Evolutionary conservation across 2,113 vertebrate species (phyloP), one percentile per base, ranked within the genome.

Genomic region (Chaetodon trifascialis): DNA sequence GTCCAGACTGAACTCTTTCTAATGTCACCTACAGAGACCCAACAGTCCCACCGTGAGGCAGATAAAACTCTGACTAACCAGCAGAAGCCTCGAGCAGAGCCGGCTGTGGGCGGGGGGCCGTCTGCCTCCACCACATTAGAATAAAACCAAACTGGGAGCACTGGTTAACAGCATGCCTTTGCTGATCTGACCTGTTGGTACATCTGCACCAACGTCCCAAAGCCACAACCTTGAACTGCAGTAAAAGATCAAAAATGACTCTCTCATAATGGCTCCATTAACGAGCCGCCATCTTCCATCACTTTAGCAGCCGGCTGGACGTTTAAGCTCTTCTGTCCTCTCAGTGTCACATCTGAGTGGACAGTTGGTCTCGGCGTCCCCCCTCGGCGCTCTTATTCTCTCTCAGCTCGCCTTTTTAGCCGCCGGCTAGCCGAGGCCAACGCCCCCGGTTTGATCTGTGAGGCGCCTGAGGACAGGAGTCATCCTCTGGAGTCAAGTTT

Each of bases 401-500:
- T 34, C 84, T 68, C 49, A 49, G 79, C 63, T 75, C 56, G 1
- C 7, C 64, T 72, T 86, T 85, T 63, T 40, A 67, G 74, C 84
- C 46, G 1, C 30, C 10, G 68, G 80, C 81, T 52, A 59, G 78
- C 60, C 55, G 30, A 69, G 81, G 44, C 73, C n/a, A 1, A 68
- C 81, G 25, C 73, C 82, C 2, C 42, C 10, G 56, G 63, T 73
- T 62, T 11, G 49, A 42, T 70, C n/a, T 23, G 34, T 76, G 65
- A 66, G 62, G 44, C 38, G 56, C 73, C 70, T 42, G 68, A 84
- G 63, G 86, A 79, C n/a, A 76, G 14, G n/a, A 70, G 23, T 44
- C 64, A 30, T 60, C 70, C 71, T 82, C 47, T 67, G 66, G 80
- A 86, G 75, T 88, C 79, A 49, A 11, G 60, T 63, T 82, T 83